A percentile compares a stretch with the other conserved stretches of the same genome.
Evolutionary conservation across 64 coral and sea anemone species (phyloP).

Genomic region (Actinia equina): DNA sequence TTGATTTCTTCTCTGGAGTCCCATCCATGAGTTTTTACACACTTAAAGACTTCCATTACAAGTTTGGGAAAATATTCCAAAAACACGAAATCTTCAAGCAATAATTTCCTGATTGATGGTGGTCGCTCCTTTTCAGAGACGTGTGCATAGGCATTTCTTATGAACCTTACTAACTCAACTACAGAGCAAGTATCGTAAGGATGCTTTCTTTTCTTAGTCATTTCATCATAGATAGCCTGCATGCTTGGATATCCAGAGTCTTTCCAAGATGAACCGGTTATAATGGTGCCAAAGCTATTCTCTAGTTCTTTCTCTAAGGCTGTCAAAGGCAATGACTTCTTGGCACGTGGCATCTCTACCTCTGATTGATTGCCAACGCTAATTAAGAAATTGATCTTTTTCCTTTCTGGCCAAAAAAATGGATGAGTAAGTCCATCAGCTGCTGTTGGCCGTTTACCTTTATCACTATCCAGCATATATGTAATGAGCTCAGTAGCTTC

Average conservation of each 20-base stretch:
- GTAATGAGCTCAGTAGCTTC: conserved; percentile 11
- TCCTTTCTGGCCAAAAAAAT: conserved; percentile 22
- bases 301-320: not conserved
- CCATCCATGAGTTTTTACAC: not conserved
- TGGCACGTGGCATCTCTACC: not conserved
- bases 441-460: conserved; percentile 9
- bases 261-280: not conserved
- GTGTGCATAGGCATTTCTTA: conserved; percentile 16
- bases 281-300: not conserved
- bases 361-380: conserved; percentile 22
- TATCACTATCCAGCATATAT: not conserved
- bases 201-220: not conserved
- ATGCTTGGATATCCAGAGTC: not conserved
- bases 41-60: not conserved
- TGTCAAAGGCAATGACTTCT: not conserved
- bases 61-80: not conserved
- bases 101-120: not conserved
- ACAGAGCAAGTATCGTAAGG: conserved; percentile 4
- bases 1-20: not conserved
- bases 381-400: conserved; percentile 28
- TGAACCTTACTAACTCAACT: conserved; percentile 20
- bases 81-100: conserved; percentile 4
- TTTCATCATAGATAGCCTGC: not conserved
- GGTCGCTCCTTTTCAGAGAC: not conserved
- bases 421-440: not conserved